Evolutionary conservation across 2,888 invertebrate genomes (phyloP), one percentile per base, ranked within the genome.

Genomic region (Lottia gigantea): DNA sequence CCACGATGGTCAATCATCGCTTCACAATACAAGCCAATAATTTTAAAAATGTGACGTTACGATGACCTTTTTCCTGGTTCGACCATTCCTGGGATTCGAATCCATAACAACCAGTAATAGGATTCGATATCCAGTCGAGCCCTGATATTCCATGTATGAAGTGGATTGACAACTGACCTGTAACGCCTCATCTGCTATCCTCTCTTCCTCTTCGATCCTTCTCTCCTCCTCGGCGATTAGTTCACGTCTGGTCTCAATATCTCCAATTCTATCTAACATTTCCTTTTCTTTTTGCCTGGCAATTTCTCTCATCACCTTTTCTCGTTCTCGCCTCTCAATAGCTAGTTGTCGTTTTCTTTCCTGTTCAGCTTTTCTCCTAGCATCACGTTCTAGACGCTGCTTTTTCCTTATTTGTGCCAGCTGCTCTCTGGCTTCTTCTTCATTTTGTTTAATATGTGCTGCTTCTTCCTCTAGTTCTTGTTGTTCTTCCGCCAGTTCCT

Each of bases 181-280:
- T 62, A 72, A 74, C 19, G 67, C 64, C 46, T 83, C 82, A 65
- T 79, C 75, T 16, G 82, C 83, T 12, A 77, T 72, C 66, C 79
- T 72, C 62, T 83, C 82, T 70, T 82, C 82, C 66, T 83, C 83
- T 63, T 80, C 79, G 65, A 74, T 76, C 67, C 76, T 77, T n/a
- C 74, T 64, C 62, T 80, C 80, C 69, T 82, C 83, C 64, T 85
- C 84, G 70, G 82, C 82, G 45, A 74, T 72, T 66, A 82, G 67
- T 66, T 77, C 68, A 63, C 80, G 67, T 68, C 80, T 78, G 78
- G 83, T 81, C 67, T 85, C 84, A 14, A 74, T 78, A 71, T 85
- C 84, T 23, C 80, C 80, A 55, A 85, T 84, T 65, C 78, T 78
- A 70, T 79, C 78, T 70, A 84, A 75, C 82, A 86, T 84, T 31